Evolutionary conservation across 1,140 invertebrate genomes (phyloP), one percentile per base, ranked within the genome.

Genomic region (Drosophila hydei): DNA sequence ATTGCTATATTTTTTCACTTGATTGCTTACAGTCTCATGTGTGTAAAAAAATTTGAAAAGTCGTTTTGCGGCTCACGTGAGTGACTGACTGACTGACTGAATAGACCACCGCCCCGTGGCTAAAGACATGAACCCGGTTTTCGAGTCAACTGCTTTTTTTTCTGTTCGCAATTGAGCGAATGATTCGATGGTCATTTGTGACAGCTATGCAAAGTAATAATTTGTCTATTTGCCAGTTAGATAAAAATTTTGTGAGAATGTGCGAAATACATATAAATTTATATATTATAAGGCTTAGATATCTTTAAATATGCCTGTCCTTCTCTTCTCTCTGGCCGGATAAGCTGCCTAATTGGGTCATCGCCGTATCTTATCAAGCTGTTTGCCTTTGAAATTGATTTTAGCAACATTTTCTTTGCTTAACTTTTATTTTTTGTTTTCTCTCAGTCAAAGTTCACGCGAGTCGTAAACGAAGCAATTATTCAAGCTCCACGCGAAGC

Each of bases 21-120:
- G 64, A 68, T 68, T 72, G 64, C 55, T 42, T 52, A 8, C 21
- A 67, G 70, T 25, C 23, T 52, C 63, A 60, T 42, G 67, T 33
- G 59, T 21, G 23, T 40, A 59, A 38, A 67, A 54, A 75, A 64
- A 50, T 77, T 85, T 85, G 40, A 87, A 84, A 84, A 80, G 81
- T 85, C 68, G 79, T 84, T 84, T 76, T 76, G 78, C 45, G 19
- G 25, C 60, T 83, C 79, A 83, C 79, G 79, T 83, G 79, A 84
- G 62, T 55, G 33, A 47, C 23, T 64, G 60, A 33, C 30, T 33
- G 30, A 33, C 30, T 33, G 30, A 33, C 30, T 33, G 30, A 33
- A 33, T 33, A 33, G 50, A 54, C 48, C 58, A 45, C 65, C 36
- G 47, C 36, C 25, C 21, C 21, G 18, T 43, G 9, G 47, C 12